Evolutionary conservation across 2,888 invertebrate species (phyloP).

Genomic region (Allygus modestus): DNA sequence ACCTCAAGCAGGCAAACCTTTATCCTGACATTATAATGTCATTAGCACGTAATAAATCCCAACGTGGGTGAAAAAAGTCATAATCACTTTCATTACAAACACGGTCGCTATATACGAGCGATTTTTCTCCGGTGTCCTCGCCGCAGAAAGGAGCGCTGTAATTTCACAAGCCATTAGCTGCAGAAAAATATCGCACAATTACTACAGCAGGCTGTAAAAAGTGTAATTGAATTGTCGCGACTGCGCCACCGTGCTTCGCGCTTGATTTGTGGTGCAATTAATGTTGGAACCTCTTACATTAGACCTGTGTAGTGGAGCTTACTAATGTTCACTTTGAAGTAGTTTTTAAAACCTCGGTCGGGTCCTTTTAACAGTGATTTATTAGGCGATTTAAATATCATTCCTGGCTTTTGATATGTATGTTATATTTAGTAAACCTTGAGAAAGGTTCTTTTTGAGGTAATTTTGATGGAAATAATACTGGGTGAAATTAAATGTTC

Average conservation of each 20-base stretch:
- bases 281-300: constrained; percentile 29
- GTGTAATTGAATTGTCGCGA: constrained; percentile 43
- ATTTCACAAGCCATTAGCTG: constrained; percentile 50
- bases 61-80: not conserved
- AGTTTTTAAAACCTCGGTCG: no score
- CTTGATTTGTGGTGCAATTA: constrained; percentile 9
- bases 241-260: not conserved
- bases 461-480: no score
- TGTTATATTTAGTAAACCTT: no score
- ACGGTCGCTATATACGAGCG: constrained; percentile 1
- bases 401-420: no score
- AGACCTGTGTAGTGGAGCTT: not conserved
- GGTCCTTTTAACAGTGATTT: no score
- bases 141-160: constrained; percentile 17
- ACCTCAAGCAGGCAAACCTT: not conserved
- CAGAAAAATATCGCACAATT: constrained; percentile 49
- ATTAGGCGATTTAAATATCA: no score
- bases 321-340: no score
- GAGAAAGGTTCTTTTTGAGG: no score
- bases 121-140: constrained; percentile 23
- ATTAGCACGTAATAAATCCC: constrained; percentile 24
- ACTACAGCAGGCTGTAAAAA: constrained; percentile 36
- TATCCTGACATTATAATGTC: constrained; percentile 26
- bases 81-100: not conserved
- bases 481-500: no score